phyloP scores from a whole-genome alignment of 2,888 invertebrate species.

The Esperia sulphurella region DNA sequence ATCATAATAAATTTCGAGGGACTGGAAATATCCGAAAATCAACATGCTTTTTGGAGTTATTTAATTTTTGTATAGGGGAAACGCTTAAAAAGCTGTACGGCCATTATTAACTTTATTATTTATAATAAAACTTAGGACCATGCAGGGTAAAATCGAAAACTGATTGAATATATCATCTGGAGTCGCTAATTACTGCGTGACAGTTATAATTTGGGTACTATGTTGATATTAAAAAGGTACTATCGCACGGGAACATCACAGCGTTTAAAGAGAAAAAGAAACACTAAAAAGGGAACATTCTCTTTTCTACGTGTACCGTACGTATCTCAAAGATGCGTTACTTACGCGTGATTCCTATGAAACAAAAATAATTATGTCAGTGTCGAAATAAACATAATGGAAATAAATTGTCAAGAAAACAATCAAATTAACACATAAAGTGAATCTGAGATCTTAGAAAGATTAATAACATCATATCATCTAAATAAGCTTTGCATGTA shows the following conservation, averaged over 20 bases:
- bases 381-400: conserved; percentile 20
- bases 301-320: conserved; percentile 50
- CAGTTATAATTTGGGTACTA: conserved; percentile 12
- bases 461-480: too few species aligned
- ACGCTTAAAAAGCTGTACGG: background rate
- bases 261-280: conserved; percentile 36
- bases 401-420: too few species aligned
- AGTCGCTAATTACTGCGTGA: conserved; percentile 1
- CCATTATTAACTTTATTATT: conserved; percentile 1
- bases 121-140: conserved; percentile 23
- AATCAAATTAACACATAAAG: too few species aligned
- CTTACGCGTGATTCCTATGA: conserved; percentile 80
- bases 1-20: background rate
- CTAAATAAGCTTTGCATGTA: too few species aligned
- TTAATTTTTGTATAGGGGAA: conserved; percentile 22
- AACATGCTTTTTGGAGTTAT: conserved; percentile 36
- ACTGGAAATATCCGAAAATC: conserved; percentile 23
- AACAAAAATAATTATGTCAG: conserved; percentile 71
- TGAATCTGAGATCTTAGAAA: too few species aligned
- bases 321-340: conserved; percentile 50
- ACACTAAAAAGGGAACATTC: conserved; percentile 60
- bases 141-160: conserved; percentile 49
- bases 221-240: conserved; percentile 30
- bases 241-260: conserved; percentile 26
- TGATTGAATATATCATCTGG: conserved; percentile 6